Conservation (phyloP, 2,113 vertebrate genomes). For the Syngnathus typhle region DNA sequence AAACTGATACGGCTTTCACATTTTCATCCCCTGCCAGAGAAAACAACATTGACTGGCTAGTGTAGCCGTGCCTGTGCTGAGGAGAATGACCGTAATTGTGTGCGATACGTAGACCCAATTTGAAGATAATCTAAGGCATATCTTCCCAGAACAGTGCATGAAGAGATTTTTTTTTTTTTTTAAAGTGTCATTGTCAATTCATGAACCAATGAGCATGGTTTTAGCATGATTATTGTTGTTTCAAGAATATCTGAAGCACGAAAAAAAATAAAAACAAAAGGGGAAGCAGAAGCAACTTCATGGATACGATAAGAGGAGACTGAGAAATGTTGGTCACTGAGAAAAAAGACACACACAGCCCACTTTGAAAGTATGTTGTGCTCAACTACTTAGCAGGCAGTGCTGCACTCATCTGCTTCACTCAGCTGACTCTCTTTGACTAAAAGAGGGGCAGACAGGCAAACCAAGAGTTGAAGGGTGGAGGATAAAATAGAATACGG, state of each 20-base stretch:
- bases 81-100: neutral
- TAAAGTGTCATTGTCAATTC: neutral
- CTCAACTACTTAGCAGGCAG: constrained; percentile 57
- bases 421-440: constrained; percentile 38
- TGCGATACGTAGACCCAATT: neutral
- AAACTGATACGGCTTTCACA: neutral
- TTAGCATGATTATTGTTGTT: too few relatives aligned
- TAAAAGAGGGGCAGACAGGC: constrained; percentile 10
- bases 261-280: neutral
- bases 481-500: neutral
- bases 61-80: neutral
- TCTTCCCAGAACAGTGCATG: neutral
- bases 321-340: constrained; percentile 15
- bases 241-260: too few relatives aligned
- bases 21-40: neutral
- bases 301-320: constrained; percentile 38
- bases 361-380: constrained; percentile 24
- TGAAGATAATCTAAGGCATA: neutral
- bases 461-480: neutral
- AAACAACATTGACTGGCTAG: neutral
- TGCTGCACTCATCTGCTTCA: constrained; percentile 32
- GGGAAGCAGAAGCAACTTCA: constrained; percentile 24
- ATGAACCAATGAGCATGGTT: neutral
- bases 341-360: constrained; percentile 7
- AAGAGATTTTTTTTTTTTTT: too few relatives aligned